A percentile compares a stretch with the other conserved stretches of the same genome.
phyloP scores from a whole-genome alignment of 2,797 vertebrate species.

The Erpetoichthys calabaricus region DNA sequence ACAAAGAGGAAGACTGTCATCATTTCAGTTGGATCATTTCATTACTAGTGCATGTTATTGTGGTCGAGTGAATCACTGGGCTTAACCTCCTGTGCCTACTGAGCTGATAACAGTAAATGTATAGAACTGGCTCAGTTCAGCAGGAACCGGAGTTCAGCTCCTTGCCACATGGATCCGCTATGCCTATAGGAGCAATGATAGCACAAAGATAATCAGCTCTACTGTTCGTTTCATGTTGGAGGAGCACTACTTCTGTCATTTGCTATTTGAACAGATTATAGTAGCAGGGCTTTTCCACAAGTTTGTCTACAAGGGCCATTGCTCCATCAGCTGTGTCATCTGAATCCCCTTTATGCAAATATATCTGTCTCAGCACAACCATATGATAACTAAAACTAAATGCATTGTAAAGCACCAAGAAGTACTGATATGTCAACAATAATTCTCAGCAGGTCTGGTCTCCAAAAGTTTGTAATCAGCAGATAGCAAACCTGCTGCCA shows the following conservation, averaged over 20 bases:
- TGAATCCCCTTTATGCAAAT: too few species aligned
- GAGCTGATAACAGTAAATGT: constrained; percentile 69
- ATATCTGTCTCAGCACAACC: too few species aligned
- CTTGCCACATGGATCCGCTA: constrained; percentile 29
- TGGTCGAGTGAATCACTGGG: constrained; percentile 29
- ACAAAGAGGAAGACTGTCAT: too few species aligned
- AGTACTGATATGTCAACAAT: too few species aligned
- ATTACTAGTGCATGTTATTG: too few species aligned
- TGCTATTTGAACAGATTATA: constrained; percentile 41
- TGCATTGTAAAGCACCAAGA: too few species aligned
- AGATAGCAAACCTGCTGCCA: too few species aligned
- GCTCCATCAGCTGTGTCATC: too few species aligned
- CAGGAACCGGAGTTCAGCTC: constrained; percentile 73
- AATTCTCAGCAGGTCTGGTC: too few species aligned
- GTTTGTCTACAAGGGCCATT: constrained; percentile 15
- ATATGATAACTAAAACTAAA: too few species aligned
- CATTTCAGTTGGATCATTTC: too few species aligned
- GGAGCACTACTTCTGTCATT: constrained; percentile 51
- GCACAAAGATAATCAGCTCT: neutral
- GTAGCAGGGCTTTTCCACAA: constrained; percentile 55
- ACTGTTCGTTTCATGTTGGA: constrained; percentile 25
- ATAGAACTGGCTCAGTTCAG: constrained; percentile 71
- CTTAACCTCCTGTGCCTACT: constrained; percentile 75
- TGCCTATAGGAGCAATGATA: neutral
- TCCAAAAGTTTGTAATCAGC: too few species aligned